Conservation (phyloP, 2,113 vertebrate genomes). For the Thryonomys swinderianus region DNA sequence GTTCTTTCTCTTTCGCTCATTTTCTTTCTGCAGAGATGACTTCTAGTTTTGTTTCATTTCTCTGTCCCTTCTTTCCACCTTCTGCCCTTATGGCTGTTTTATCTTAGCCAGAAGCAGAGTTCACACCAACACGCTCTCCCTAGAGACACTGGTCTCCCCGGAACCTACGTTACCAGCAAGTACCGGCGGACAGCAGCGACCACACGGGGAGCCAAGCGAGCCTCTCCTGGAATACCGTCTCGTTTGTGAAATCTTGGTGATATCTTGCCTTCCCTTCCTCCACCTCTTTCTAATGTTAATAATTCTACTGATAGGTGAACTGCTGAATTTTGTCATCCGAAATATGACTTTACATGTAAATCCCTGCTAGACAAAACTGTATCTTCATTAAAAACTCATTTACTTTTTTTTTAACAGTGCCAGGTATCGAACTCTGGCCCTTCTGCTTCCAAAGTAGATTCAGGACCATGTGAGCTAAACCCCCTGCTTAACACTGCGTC, state of each 20-base stretch:
- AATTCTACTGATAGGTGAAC: not conserved
- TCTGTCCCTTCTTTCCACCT: not conserved
- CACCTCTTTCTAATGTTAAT: not conserved
- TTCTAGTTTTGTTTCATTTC: not conserved
- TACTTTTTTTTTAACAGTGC: too few relatives aligned
- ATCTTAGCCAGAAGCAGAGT: not conserved
- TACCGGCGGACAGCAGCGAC: not conserved
- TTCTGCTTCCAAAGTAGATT: too few relatives aligned
- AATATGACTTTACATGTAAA: constrained; percentile 11
- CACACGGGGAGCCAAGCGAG: not conserved
- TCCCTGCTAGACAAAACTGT: constrained; percentile 11
- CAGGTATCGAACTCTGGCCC: too few relatives aligned
- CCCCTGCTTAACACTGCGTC: too few relatives aligned
- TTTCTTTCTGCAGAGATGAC: not conserved
- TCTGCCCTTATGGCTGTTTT: not conserved
- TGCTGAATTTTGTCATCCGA: not conserved
- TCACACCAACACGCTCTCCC: not conserved
- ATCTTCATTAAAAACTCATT: constrained; percentile 26
- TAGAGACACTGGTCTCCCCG: not conserved
- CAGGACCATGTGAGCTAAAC: too few relatives aligned
- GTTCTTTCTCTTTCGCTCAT: not conserved
- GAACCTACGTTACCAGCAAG: not conserved
- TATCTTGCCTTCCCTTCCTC: not conserved
- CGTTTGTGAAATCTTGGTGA: not conserved
- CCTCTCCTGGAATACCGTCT: not conserved